These are phyloP conservation scores for Siderastrea siderea DNA, from an alignment of 92 coral and sea anemone species.

Conservation along the genomic window DNA sequence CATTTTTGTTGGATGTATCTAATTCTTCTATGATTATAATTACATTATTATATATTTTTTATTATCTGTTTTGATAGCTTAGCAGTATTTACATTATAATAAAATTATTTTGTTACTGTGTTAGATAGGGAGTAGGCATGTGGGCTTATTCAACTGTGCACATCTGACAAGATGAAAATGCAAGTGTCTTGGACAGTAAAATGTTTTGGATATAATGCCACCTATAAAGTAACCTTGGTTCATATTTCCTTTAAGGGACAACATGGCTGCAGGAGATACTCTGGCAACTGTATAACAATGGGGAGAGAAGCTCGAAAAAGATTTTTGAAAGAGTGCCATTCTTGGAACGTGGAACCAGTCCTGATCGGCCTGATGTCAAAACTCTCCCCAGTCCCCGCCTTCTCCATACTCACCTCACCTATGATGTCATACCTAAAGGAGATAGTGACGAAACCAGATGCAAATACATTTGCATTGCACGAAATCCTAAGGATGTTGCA, in stretches of 20 bases:
- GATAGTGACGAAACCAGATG: neutral
- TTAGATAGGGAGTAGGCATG: too few relatives aligned
- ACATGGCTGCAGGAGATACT: constrained; percentile 50
- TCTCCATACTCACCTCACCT: constrained; percentile 32
- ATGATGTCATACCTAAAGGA: constrained; percentile 52
- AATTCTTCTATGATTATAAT: too few relatives aligned
- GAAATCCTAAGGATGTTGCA: constrained; percentile 53
- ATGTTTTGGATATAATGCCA: too few relatives aligned
- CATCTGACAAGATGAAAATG: too few relatives aligned
- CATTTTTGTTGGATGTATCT: too few relatives aligned
- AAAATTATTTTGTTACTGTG: too few relatives aligned
- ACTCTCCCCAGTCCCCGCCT: constrained; percentile 58
- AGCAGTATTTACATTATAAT: too few relatives aligned
- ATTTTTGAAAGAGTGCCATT: constrained; percentile 43
- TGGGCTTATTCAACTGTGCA: too few relatives aligned
- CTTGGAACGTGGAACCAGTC: constrained; percentile 30
- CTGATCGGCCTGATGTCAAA: constrained; percentile 20
- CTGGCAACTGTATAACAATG: constrained; percentile 45
- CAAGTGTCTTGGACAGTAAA: too few relatives aligned
- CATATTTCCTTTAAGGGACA: constrained; percentile 26
- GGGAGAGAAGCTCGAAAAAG: constrained; percentile 24
- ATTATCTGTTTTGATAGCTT: too few relatives aligned
- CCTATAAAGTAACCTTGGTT: neutral
- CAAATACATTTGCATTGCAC: constrained; percentile 40
- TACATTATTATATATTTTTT: too few relatives aligned